phyloP scores from a whole-genome alignment of 2,113 vertebrate species.

The Atrichornis clamosus region DNA sequence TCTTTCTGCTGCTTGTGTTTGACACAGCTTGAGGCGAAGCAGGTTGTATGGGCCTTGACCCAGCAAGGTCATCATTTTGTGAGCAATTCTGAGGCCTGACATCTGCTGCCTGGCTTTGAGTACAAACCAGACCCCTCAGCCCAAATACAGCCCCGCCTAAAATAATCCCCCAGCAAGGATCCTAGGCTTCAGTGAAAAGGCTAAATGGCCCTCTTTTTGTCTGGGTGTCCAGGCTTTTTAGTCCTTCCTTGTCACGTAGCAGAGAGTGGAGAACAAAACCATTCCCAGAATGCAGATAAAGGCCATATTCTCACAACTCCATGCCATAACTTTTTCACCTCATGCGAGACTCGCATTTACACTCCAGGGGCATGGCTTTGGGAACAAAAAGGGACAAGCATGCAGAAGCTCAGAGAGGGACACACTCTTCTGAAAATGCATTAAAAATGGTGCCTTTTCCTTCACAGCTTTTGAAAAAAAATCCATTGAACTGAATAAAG shows the following conservation, averaged over 20 bases:
- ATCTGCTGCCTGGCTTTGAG: slow-evolving; percentile 78
- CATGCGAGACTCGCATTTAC: neutral
- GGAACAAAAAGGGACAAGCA: neutral
- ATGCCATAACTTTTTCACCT: slow-evolving; percentile 55
- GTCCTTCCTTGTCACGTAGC: slow-evolving; percentile 39
- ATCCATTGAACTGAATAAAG: neutral
- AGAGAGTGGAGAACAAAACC: slow-evolving; percentile 58
- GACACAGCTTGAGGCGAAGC: slow-evolving; percentile 73
- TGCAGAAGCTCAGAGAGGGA: neutral
- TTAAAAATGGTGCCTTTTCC: neutral
- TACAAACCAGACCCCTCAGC: slow-evolving; percentile 69
- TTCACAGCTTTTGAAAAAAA: neutral
- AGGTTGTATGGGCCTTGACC: slow-evolving; percentile 75
- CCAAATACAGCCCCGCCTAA: slow-evolving; percentile 71
- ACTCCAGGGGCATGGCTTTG: neutral
- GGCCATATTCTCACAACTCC: slow-evolving; percentile 60
- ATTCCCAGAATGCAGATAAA: slow-evolving; percentile 65
- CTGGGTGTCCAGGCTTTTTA: slow-evolving; percentile 63
- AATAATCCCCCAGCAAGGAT: slow-evolving; percentile 80
- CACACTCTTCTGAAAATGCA: neutral
- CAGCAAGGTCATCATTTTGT: slow-evolving; percentile 75
- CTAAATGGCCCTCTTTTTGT: slow-evolving; percentile 72
- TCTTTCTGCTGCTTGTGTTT: slow-evolving; percentile 62
- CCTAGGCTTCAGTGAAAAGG: slow-evolving; percentile 72
- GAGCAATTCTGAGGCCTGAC: slow-evolving; percentile 76